Percentiles rank a stretch among this genome's conserved stretches.
phyloP scores from a whole-genome alignment of 2,888 invertebrate genomes.

The Bombyx huttoni region DNA sequence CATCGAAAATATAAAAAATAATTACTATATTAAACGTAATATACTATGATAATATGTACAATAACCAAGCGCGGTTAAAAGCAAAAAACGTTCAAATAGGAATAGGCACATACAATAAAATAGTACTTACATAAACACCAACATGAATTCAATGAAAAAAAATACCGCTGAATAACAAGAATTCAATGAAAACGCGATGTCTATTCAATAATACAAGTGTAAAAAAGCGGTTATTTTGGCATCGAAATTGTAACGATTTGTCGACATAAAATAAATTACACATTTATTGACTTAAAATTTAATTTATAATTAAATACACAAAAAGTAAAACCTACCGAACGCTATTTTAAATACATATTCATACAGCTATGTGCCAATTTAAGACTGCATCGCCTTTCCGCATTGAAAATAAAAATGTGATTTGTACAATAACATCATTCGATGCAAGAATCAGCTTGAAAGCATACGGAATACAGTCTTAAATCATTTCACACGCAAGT shows the following conservation, averaged over 20 bases:
- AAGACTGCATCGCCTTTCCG: neutral
- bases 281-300: neutral
- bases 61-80: neutral
- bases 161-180: neutral
- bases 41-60: neutral
- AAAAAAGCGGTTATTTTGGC: constrained; percentile 34
- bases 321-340: neutral
- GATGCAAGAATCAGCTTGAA: neutral
- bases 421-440: neutral
- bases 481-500: constrained; percentile 24
- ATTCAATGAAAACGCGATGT: neutral
- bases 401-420: neutral
- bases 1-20: neutral
- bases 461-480: constrained; percentile 19
- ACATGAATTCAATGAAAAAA: neutral
- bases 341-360: neutral
- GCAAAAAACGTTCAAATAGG: neutral
- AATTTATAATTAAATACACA: neutral
- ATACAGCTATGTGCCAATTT: neutral
- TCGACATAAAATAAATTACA: constrained; percentile 31
- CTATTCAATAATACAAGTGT: constrained; percentile 11
- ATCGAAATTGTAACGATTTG: constrained; percentile 29
- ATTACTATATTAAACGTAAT: neutral
- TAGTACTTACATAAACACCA: neutral
- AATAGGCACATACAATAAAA: neutral